Base-by-base conservation (phyloP, 92 coral and sea anemone genomes). In the Porites divaricata region DNA sequence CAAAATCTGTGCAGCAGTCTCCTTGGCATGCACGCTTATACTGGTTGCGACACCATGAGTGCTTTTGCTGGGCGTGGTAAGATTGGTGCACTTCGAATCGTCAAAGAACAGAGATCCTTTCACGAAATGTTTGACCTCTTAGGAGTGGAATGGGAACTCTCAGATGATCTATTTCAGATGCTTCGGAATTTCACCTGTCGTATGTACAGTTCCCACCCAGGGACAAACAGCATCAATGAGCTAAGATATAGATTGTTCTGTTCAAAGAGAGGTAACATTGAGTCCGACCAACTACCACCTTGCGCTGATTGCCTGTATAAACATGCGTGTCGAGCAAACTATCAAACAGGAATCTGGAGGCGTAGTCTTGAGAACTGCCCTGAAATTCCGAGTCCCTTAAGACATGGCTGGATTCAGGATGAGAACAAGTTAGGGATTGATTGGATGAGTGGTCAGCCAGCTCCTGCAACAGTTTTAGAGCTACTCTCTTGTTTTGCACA, bases 41-140 rank as follows among this genome's bases (percentile, higher is more conserved):
- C 88, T 21, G 97, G 92, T 58, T 91, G 98, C 76, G 92, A 89
- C 67, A 86, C 91, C 1, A 89, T 88, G 41, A 89, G 95, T 81
- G 95, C 90, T 11, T 91, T 93, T 45, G 89, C 85, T 81, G 93
- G 91, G n/a, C 48, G 78, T 53, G 85, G 88, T 2, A 87, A 90
- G 83, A 57, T 82, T 26, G 77, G 22, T 12, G 85, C 90, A 48
- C 76, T 90, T 23, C 58, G 65, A 78, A 53, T 82, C n/a, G 65
- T 78, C 67, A 76, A 73, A 51, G 41, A 77, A 24, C 52, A 82
- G 26, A 76, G 48, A 26, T 64, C 80, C 69, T 75, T 64, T 67
- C 86, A 72, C 21, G 86, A 81, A 56, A 23, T 82, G 41, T 86
- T 90, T 15, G 35, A 81, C 20, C 78, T 14, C 19, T 26, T 90